These are phyloP conservation scores for Grapholita molesta DNA, from an alignment of 1,140 invertebrate genomes.

Conservation along the genomic window DNA sequence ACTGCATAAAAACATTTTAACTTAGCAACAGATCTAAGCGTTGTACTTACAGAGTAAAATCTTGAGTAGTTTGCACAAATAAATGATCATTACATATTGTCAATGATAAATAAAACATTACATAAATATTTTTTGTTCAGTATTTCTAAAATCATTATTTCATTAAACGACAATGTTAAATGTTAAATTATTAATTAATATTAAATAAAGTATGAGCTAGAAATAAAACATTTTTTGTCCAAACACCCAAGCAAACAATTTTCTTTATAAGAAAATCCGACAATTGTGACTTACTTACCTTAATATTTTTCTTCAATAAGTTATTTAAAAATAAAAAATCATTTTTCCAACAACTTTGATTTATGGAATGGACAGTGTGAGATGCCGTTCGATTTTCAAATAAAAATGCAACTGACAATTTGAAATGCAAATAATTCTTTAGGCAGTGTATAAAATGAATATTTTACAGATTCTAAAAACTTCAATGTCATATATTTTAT, in stretches of 20 bases:
- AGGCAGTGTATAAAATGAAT: neutral
- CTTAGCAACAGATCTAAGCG: slow-evolving; percentile 14
- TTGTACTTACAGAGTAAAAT: slow-evolving; percentile 13
- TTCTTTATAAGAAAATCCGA: slow-evolving; percentile 5
- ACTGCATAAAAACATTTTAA: slow-evolving; percentile 11
- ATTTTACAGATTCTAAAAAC: neutral
- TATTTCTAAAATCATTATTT: neutral
- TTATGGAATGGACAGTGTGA: slow-evolving; percentile 6
- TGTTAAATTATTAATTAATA: neutral
- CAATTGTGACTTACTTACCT: slow-evolving; percentile 10
- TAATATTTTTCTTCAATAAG: slow-evolving; percentile 1
- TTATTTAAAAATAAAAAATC: slow-evolving; percentile 15
- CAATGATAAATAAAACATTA: neutral
- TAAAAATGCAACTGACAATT: neutral
- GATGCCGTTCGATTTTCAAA: neutral
- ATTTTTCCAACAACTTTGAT: slow-evolving; percentile 14
- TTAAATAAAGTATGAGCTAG: neutral
- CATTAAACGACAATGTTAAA: neutral
- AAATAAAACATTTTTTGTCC: neutral
- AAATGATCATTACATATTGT: neutral
- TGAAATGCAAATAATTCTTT: neutral
- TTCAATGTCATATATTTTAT: too few relatives aligned
- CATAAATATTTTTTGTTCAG: neutral
- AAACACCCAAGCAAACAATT: slow-evolving; percentile 10
- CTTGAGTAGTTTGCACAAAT: neutral